These are phyloP conservation scores for Tamias sibiricus DNA, from an alignment of 2,113 vertebrate genomes.

Conservation along the genomic window DNA sequence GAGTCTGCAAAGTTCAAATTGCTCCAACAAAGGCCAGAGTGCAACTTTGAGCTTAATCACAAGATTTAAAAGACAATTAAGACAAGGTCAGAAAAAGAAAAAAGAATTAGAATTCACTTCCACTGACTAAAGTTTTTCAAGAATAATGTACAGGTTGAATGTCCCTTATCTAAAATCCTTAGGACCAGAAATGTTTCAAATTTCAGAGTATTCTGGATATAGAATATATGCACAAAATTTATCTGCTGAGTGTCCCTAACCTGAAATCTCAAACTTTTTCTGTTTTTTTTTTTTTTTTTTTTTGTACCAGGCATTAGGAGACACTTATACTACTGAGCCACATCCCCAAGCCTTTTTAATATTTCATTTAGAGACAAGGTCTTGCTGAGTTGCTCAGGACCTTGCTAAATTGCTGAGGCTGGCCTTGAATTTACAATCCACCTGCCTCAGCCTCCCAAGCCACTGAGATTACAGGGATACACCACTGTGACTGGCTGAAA, in stretches of 20 bases:
- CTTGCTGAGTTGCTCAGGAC: too few species aligned
- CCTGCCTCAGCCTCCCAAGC: too few species aligned
- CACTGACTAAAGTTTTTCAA: background rate
- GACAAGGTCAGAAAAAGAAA: background rate
- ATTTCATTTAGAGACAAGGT: too few species aligned
- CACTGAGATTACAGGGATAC: too few species aligned
- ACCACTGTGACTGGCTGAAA: background rate
- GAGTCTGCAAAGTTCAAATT: constrained; percentile 30
- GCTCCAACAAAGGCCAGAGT: background rate
- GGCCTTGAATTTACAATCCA: too few species aligned
- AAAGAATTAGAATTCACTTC: constrained; percentile 38
- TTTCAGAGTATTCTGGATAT: background rate
- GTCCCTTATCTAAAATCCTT: background rate
- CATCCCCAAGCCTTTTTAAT: too few species aligned
- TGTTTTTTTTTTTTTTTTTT: too few species aligned
- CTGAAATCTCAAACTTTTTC: background rate
- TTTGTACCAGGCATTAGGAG: too few species aligned
- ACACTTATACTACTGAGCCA: too few species aligned
- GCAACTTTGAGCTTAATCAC: background rate
- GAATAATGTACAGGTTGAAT: background rate
- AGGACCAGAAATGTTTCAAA: background rate
- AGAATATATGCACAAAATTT: background rate
- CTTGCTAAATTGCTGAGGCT: too few species aligned
- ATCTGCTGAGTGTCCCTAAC: background rate
- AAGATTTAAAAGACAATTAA: constrained; percentile 52